These are phyloP conservation scores for Arrhamphus sclerolepis DNA, from an alignment of 2,797 vertebrate genomes.

Conservation along the genomic window DNA sequence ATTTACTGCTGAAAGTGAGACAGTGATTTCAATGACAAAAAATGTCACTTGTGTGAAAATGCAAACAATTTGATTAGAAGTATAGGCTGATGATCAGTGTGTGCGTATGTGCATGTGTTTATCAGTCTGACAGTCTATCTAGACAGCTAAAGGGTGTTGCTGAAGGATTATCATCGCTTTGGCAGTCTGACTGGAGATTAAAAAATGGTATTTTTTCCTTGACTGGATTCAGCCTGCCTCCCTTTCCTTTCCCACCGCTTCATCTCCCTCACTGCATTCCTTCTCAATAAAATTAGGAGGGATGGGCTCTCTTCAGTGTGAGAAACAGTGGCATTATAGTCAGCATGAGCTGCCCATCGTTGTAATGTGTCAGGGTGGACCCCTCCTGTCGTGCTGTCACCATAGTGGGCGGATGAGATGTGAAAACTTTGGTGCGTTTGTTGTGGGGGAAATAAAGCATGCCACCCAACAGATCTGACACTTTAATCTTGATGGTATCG, in stretches of 20 bases:
- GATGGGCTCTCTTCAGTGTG: conserved; percentile 62
- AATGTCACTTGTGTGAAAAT: neutral
- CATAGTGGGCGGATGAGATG: conserved; percentile 49
- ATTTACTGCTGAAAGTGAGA: conserved; percentile 4
- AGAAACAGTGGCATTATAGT: conserved; percentile 66
- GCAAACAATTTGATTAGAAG: conserved; percentile 11
- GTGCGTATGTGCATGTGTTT: conserved; percentile 27
- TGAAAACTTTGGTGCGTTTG: conserved; percentile 68
- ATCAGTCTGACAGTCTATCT: conserved; percentile 63
- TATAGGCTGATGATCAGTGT: conserved; percentile 8
- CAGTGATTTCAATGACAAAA: conserved; percentile 4
- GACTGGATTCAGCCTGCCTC: conserved; percentile 56
- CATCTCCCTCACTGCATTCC: conserved; percentile 19
- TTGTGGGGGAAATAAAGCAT: conserved; percentile 72
- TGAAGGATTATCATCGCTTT: conserved; percentile 71
- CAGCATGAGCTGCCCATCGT: conserved; percentile 68
- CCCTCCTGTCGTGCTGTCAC: conserved; percentile 69
- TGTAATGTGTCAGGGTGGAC: conserved; percentile 58
- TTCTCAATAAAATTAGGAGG: conserved; percentile 55
- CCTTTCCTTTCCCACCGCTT: conserved; percentile 16
- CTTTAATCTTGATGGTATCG: conserved; percentile 66
- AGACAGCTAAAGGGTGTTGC: conserved; percentile 63
- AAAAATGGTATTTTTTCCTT: conserved; percentile 57
- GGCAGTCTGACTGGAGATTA: conserved; percentile 70
- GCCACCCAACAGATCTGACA: conserved; percentile 71